Base-by-base conservation (phyloP, 2,113 vertebrate species). In the Nothoprocta pentlandii region DNA sequence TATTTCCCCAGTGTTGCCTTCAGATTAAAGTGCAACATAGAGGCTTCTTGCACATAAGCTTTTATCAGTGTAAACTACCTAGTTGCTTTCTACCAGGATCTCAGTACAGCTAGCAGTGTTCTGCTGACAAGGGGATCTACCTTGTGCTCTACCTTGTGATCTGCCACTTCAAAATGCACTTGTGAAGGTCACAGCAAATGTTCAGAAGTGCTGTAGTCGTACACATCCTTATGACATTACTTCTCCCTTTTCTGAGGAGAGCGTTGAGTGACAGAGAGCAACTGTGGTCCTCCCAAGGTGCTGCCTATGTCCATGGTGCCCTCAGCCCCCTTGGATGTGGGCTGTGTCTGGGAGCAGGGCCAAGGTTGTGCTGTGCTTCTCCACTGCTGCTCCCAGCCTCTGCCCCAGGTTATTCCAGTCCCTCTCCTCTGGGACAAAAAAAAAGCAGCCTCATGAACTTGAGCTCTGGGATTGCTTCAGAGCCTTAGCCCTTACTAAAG, bases 251-350 rank as follows among this genome's bases (percentile, higher is more conserved):
- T 46, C 17, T 16, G 21, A 17, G 6, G 12, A 58, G 47, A 69
- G 10, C 64, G 76, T 53, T 66, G 3, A 20, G 32, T 28, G 28
- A 5, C 63, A 70, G 41, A 64, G 28, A 49, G 44, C 16, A 74
- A 41, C 10, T 51, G 63, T 16, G 15, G 12, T 0, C 1, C 11
- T 46, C 34, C 6, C 11, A 2, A 0, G 5, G 16, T 64, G 26
- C 53, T 67, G 34, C 47, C 22, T 66, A 14, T 5, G 17, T 69
- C 17, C 8, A 4, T 74, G 16, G 9, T 42, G 30, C n/a, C 9
- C 16, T 14, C 46, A 26, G 1, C 7, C 9, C 5, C 25, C 20
- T 47, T 20, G 68, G 49, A 11, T 23, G 41, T 13, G 26, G 62
- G 6, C 44, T 3, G 0, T 46, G 36, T 8, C 44, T 14, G 51